Conservation (phyloP, 2,888 invertebrate genomes). For the Epiperipatus broadwayi region DNA sequence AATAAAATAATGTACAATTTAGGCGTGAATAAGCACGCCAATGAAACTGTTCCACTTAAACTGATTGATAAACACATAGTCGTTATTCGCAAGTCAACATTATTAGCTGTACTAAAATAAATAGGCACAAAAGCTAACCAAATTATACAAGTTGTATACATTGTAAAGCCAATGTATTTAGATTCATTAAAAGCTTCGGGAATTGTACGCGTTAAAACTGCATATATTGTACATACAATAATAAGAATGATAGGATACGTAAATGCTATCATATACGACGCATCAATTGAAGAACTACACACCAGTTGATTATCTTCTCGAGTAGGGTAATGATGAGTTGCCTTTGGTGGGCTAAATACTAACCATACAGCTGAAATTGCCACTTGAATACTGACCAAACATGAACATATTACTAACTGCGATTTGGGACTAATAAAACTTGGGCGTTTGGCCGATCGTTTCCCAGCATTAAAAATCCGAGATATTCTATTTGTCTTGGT, state of each 20-base stretch:
- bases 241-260: slow-evolving; percentile 77
- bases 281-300: slow-evolving; percentile 75
- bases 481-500: slow-evolving; percentile 31
- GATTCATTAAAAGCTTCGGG: slow-evolving; percentile 33
- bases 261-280: slow-evolving; percentile 43
- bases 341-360: slow-evolving; percentile 67
- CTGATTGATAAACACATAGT: slow-evolving; percentile 91
- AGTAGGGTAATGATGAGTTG: slow-evolving; percentile 73
- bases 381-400: slow-evolving; percentile 26
- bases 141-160: slow-evolving; percentile 69
- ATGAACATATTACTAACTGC: slow-evolving; percentile 30
- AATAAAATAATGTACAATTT: slow-evolving; percentile 78
- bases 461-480: slow-evolving; percentile 29
- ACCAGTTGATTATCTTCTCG: slow-evolving; percentile 79
- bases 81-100: slow-evolving; percentile 62
- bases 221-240: slow-evolving; percentile 39
- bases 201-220: slow-evolving; percentile 30
- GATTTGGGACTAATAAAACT: slow-evolving; percentile 32
- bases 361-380: slow-evolving; percentile 80
- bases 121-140: slow-evolving; percentile 33
- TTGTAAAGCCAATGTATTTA: slow-evolving; percentile 41
- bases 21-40: slow-evolving; percentile 78
- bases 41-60: slow-evolving; percentile 76
- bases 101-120: slow-evolving; percentile 39
- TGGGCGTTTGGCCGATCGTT: slow-evolving; percentile 28